Base-by-base conservation (phyloP, 2,888 invertebrate species). In the Heliconius erato region DNA sequence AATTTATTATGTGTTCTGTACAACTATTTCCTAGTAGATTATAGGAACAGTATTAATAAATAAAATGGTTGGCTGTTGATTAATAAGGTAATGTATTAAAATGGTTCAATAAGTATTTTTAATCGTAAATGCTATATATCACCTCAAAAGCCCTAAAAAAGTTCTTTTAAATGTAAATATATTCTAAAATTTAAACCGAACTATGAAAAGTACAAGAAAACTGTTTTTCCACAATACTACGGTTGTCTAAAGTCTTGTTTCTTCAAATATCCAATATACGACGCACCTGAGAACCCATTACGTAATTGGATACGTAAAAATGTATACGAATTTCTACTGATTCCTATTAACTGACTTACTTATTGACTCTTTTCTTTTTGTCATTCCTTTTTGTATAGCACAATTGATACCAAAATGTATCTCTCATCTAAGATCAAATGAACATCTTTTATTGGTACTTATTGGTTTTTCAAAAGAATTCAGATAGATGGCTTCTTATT, bases 1-100 rank as follows among this genome's bases (percentile, higher is more conserved):
- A 77, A 81, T 83, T 84, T 83, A 83, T 81, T 84, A 81, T 79
- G 79, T 79, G 78, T 44, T 83, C 80, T 82, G 71, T 72, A 54
- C 77, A 54, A 65, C 72, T 77, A 67, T 67, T 78, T 78, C 67
- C 78, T 78, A 3, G 67, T 78, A 67, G 44, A 67, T 28, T 76
- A 63, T 63, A 54, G 7, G 40, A 72, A 44, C 35, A 40, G 6
- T 44, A n/a, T 71, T 40, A 23, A 71, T 40, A 72, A 26, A 26
- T 72, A 26, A 26, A 44, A 26, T 72, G 16, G 16, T 40, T 44
- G 12, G 1, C 5, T 44, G 0, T 71, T 71, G 14, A 71, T 2
- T 71, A 12, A 35, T 35, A 32, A 63, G 9, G 11, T 49, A 49
- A 4, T 63, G 9, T 23, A 59, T 9, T 59, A 23, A 59, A 19